These are phyloP conservation scores for Drosophila nr. fundita DNA, from an alignment of 2,888 invertebrate species.

Conservation along the genomic window DNA sequence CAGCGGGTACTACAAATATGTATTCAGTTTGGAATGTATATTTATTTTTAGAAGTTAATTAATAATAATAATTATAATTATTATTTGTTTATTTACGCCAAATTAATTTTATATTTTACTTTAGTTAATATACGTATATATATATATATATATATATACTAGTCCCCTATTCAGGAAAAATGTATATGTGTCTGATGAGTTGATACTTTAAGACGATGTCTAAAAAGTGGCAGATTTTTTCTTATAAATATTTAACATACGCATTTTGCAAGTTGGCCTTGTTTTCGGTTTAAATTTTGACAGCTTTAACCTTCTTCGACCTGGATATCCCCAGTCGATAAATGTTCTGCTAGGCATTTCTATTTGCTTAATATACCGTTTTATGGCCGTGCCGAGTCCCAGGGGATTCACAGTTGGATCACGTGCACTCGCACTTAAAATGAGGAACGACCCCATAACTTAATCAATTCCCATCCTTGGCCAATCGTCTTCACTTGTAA, in stretches of 20 bases:
- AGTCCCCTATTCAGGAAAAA: not conserved
- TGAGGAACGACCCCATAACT: constrained; percentile 2
- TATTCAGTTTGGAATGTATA: not conserved
- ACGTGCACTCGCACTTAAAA: constrained; percentile 34
- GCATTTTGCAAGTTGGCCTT: not conserved
- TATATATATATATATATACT: not conserved
- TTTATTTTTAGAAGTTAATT: too few relatives aligned
- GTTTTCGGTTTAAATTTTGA: not conserved
- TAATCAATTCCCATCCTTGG: constrained; percentile 1
- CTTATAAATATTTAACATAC: not conserved
- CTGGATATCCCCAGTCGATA: not conserved
- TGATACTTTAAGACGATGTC: too few relatives aligned
- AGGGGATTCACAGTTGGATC: constrained; percentile 30
- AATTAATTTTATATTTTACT: not conserved
- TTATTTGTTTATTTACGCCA: not conserved
- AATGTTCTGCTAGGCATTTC: not conserved
- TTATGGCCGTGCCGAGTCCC: constrained; percentile 18
- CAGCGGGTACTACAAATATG: not conserved
- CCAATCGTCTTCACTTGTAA: constrained; percentile 3
- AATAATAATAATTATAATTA: too few relatives aligned
- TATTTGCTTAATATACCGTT: constrained; percentile 15
- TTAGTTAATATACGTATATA: not conserved
- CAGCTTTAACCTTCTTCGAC: not conserved
- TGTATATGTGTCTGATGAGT: too few relatives aligned
- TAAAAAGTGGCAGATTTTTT: not conserved